phyloP scores from a whole-genome alignment of 1,140 invertebrate genomes.

The Zelostemma sp. region DNA sequence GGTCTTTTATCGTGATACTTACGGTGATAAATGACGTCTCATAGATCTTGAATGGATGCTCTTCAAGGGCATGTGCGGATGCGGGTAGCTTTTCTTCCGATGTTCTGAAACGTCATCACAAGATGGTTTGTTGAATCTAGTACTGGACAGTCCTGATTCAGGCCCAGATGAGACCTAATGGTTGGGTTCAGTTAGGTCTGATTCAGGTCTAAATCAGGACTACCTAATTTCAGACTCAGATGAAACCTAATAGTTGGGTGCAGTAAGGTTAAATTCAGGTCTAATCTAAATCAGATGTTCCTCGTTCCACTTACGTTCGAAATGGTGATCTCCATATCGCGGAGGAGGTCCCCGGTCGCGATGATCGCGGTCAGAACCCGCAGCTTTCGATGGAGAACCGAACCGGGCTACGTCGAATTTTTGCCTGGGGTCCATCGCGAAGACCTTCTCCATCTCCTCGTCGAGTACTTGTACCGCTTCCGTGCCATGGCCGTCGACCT shows the following conservation, averaged over 20 bases:
- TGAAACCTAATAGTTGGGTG: too few species aligned
- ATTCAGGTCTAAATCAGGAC: too few species aligned
- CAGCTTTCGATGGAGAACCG: slow-evolving; percentile 68
- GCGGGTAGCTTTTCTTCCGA: slow-evolving; percentile 76
- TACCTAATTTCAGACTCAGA: too few species aligned
- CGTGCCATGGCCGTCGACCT: slow-evolving; percentile 73
- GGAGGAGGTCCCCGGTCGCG: slow-evolving; percentile 67
- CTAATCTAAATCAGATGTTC: too few species aligned
- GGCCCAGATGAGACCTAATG: too few species aligned
- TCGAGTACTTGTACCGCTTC: slow-evolving; percentile 78
- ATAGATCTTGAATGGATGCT: slow-evolving; percentile 68
- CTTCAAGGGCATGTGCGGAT: slow-evolving; percentile 76
- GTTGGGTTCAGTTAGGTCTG: too few species aligned
- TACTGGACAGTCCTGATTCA: too few species aligned
- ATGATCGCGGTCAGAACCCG: slow-evolving; percentile 65
- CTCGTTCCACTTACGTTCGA: slow-evolving; percentile 67
- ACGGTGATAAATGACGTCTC: slow-evolving; percentile 67
- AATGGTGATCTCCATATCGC: slow-evolving; percentile 71
- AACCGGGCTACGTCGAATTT: slow-evolving; percentile 77
- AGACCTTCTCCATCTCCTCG: slow-evolving; percentile 85
- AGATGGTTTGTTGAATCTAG: too few species aligned
- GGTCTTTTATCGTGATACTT: too few species aligned
- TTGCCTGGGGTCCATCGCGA: slow-evolving; percentile 72
- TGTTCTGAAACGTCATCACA: slow-evolving; percentile 75
- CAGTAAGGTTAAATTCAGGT: too few species aligned